phyloP scores from a whole-genome alignment of 1,140 invertebrate species.

The Episyrphus balteatus region DNA sequence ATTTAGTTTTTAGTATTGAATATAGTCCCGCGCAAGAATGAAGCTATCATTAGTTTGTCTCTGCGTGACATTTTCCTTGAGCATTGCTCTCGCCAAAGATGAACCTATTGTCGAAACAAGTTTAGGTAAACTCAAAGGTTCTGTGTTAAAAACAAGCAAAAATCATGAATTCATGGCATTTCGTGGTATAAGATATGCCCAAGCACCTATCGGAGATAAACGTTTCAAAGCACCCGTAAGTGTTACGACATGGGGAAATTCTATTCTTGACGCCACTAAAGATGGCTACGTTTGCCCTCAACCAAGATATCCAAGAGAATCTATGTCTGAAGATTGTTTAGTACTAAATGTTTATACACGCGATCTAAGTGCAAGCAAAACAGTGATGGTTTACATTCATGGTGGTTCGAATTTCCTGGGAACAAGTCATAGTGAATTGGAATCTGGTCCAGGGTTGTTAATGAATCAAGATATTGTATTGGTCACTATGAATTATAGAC shows the following conservation, averaged over 20 bases:
- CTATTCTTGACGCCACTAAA: slow-evolving; percentile 33
- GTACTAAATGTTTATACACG: slow-evolving; percentile 60
- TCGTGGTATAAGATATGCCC: slow-evolving; percentile 55
- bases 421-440: slow-evolving; percentile 37
- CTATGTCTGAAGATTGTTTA: slow-evolving; percentile 55
- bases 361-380: slow-evolving; percentile 21
- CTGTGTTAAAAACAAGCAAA: slow-evolving; percentile 26
- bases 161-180: slow-evolving; percentile 46
- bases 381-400: slow-evolving; percentile 63
- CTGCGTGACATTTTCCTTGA: too few species aligned
- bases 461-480: slow-evolving; percentile 51
- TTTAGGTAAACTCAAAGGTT: slow-evolving; percentile 37
- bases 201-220: slow-evolving; percentile 48
- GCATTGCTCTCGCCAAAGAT: too few species aligned
- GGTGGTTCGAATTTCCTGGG: slow-evolving; percentile 53
- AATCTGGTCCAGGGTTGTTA: slow-evolving; percentile 46
- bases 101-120: slow-evolving; percentile 22
- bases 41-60: too few species aligned
- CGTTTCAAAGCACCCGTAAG: slow-evolving; percentile 46
- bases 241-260: slow-evolving; percentile 37
- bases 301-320: slow-evolving; percentile 26
- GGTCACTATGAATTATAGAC: slow-evolving; percentile 58
- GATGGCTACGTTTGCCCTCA: slow-evolving; percentile 42
- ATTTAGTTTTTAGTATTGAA: too few species aligned
- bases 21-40: too few species aligned